Base-by-base conservation (phyloP, 2,888 invertebrate genomes). In the Dolichomitus sp. region DNA sequence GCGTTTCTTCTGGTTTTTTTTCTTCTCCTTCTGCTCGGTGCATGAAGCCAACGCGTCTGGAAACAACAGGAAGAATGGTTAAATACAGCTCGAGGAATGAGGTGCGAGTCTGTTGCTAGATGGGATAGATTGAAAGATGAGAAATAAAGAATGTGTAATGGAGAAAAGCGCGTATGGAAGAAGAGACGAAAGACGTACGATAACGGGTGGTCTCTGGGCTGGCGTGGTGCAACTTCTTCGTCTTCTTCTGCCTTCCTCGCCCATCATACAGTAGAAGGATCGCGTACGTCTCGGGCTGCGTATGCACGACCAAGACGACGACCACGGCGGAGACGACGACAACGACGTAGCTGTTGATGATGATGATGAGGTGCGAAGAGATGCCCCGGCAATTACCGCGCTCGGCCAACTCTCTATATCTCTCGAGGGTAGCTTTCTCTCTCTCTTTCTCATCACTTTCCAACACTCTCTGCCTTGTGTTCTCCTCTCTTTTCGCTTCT, bases 341-440 rank as follows among this genome's bases (percentile, higher is more conserved):
- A 87, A 88, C 90, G 87, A 86, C 86, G 84, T 84, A 85, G 89
- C 89, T 89, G 92, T 91, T 92, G 92, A 92, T 92, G 92, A 93
- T 90, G 92, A 93, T 93, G 93, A 93, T 93, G 93, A 93, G 93
- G 93, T 93, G 93, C 92, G 93, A 93, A 93, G 93, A 93, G 93
- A 93, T 89, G 91, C 91, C 90, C 86, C 88, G 92, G 93, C 93
- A 93, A 93, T 93, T 93, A 93, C 90, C 87, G 85, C 83, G 73
- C 81, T 81, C 69, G 40, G 79, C 57, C 70, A 42, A 42, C 80
- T 76, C 65, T 52, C 40, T 50, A 9, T 50, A 40, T 59, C 65
- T 63, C 72, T 50, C 90, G 87, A 87, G 84, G 76, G 86, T 37
- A 37, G 75, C 83, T 84, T 72, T 81, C 40, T 69, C 77, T 73